Percentiles rank a stretch among this genome's conserved stretches.
These are phyloP conservation scores for Boloria euphrosyne DNA, from an alignment of 2,888 invertebrate genomes.

Conservation along the genomic window DNA sequence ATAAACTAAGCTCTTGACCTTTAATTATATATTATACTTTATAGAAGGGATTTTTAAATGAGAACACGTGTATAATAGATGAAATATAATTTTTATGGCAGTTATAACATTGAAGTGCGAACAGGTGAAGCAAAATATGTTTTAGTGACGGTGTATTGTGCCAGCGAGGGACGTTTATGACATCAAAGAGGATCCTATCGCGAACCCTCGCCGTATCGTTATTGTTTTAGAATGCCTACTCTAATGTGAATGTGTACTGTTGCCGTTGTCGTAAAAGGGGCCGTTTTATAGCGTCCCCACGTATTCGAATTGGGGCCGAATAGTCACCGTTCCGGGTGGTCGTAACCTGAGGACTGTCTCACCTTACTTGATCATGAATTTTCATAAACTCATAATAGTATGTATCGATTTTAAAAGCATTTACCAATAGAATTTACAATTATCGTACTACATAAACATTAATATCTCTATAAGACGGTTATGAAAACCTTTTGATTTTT, in stretches of 20 bases:
- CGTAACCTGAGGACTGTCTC: conserved; percentile 64
- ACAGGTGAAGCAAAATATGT: conserved; percentile 39
- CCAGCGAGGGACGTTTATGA: conserved; percentile 53
- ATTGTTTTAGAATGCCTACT: conserved; percentile 51
- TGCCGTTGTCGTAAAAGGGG: conserved; percentile 67
- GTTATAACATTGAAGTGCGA: conserved; percentile 37
- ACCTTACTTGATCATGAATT: conserved; percentile 60
- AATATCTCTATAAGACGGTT: too few relatives aligned
- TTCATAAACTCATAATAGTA: conserved; percentile 56
- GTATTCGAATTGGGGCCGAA: conserved; percentile 51
- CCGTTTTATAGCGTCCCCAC: conserved; percentile 62
- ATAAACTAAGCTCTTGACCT: too few relatives aligned
- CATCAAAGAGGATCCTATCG: conserved; percentile 60
- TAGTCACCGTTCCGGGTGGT: conserved; percentile 58
- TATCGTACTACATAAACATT: too few relatives aligned
- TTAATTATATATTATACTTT: conserved; percentile 4
- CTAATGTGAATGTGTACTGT: conserved; percentile 55
- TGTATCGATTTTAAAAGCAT: conserved; percentile 25
- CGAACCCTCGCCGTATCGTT: conserved; percentile 58
- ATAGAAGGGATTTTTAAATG: conserved; percentile 23
- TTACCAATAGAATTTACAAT: not conserved
- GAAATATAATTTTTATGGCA: conserved; percentile 33
- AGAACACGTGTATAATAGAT: conserved; percentile 4
- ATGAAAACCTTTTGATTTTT: too few relatives aligned
- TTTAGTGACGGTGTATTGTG: conserved; percentile 47